Percentiles rank a stretch among this genome's conserved stretches.
Evolutionary conservation across 2,888 invertebrate genomes (phyloP).

Genomic region (Sphaerophoria rueppellii): DNA sequence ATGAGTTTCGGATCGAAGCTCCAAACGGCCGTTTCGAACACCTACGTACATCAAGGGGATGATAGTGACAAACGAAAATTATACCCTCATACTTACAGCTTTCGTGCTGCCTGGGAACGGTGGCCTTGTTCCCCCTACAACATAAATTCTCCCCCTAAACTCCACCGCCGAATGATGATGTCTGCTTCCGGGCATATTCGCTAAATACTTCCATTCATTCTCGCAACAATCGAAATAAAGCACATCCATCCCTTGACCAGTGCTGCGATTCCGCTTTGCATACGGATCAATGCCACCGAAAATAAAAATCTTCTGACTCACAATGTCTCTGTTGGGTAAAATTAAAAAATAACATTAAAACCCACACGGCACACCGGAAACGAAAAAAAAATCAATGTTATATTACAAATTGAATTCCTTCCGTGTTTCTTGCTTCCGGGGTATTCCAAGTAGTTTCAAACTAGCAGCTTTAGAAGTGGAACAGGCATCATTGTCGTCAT

Average conservation of each 20-base stretch:
- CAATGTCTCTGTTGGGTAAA: constrained; percentile 23
- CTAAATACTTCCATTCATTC: constrained; percentile 87
- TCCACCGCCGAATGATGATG: constrained; percentile 88
- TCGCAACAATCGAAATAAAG: constrained; percentile 84
- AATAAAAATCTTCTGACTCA: constrained; percentile 82
- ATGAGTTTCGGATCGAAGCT: constrained; percentile 86
- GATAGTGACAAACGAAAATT: not conserved
- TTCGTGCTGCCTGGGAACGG: constrained; percentile 48
- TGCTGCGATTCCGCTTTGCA: constrained; percentile 75
- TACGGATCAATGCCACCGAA: constrained; percentile 89
- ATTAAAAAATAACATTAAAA: not conserved
- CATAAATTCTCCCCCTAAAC: constrained; percentile 86
- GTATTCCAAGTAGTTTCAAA: constrained; percentile 17
- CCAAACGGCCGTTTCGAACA: constrained; percentile 85
- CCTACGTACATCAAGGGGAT: constrained; percentile 74
- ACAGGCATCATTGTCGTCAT: constrained; percentile 18
- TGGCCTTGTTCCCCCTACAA: constrained; percentile 84
- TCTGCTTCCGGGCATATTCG: constrained; percentile 87
- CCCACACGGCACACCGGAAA: not conserved
- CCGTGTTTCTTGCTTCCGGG: constrained; percentile 25
- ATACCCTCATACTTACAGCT: constrained; percentile 28
- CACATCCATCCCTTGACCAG: constrained; percentile 84
- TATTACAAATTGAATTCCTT: constrained; percentile 52
- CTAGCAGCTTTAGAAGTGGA: constrained; percentile 4
- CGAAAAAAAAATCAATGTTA: constrained; percentile 11